Conservation (phyloP, 2,797 vertebrate species). For the Sebastes reedi region DNA sequence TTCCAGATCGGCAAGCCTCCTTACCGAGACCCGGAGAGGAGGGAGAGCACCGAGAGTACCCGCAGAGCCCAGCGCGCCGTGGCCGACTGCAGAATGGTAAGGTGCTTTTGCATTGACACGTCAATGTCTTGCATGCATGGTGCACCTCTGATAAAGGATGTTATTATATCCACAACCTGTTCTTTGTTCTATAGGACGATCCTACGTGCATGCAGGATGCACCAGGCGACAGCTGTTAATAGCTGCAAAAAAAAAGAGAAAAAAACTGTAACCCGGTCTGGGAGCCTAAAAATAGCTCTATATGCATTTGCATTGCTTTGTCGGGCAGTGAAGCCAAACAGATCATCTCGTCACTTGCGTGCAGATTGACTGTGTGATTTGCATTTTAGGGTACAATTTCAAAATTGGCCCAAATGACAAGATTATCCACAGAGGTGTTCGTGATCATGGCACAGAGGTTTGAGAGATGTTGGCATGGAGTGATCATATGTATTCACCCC, state of each 20-base stretch:
- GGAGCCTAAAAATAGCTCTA: constrained; percentile 67
- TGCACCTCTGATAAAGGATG: constrained; percentile 51
- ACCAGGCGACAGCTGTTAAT: constrained; percentile 81
- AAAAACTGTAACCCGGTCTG: constrained; percentile 42
- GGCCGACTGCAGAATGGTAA: constrained; percentile 98
- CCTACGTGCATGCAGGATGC: constrained; percentile 72
- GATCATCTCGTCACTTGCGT: constrained; percentile 29
- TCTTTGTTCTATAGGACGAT: constrained; percentile 61
- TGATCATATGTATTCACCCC: constrained; percentile 30
- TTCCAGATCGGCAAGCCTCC: constrained; percentile 91
- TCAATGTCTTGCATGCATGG: constrained; percentile 44
- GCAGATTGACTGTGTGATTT: constrained; percentile 52
- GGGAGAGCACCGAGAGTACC: constrained; percentile 90
- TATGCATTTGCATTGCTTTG: constrained; percentile 63
- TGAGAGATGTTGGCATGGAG: constrained; percentile 53
- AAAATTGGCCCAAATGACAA: constrained; percentile 20
- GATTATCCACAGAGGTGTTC: constrained; percentile 11
- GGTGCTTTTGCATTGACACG: constrained; percentile 62
- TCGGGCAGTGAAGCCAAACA: constrained; percentile 54
- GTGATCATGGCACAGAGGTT: constrained; percentile 42
- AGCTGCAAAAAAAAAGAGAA: constrained; percentile 28
- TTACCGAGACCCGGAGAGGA: constrained; percentile 86
- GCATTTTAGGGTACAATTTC: constrained; percentile 27
- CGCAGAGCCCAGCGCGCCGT: constrained; percentile 88
- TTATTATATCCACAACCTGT: constrained; percentile 56